Evolutionary conservation across 2,888 invertebrate genomes (phyloP).

Genomic region (Himalopsyche tibetana): DNA sequence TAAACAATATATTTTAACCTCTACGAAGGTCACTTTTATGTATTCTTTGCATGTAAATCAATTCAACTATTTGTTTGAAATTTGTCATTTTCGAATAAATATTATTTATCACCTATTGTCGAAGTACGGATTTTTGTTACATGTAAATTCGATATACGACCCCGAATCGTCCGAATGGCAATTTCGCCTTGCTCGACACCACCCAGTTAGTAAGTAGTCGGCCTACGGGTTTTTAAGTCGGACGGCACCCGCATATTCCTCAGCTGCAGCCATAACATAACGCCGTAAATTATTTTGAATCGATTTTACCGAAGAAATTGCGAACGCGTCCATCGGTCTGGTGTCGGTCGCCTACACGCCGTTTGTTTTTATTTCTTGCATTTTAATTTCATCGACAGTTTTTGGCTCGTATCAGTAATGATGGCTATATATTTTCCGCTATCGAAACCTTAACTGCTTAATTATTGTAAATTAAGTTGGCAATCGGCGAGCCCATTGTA

Average conservation of each 20-base stretch:
- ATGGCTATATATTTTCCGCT: constrained; percentile 7
- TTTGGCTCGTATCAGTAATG: background rate
- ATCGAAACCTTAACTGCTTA: background rate
- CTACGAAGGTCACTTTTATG: no score
- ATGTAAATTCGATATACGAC: no score
- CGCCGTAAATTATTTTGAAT: constrained; percentile 15
- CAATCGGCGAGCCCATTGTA: background rate
- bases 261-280: background rate
- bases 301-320: background rate
- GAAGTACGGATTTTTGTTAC: no score
- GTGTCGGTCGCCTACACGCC: background rate
- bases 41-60: no score
- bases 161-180: no score
- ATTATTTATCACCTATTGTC: no score
- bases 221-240: background rate
- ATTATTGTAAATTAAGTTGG: background rate
- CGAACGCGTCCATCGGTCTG: background rate
- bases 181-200: background rate
- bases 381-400: background rate
- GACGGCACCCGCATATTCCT: constrained; percentile 9
- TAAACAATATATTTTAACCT: no score
- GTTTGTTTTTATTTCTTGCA: background rate
- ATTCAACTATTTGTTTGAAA: no score
- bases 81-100: no score
- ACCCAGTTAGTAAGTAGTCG: constrained; percentile 1